A percentile compares a stretch with the other conserved stretches of the same genome.
These are phyloP conservation scores for Volucella inanis DNA, from an alignment of 2,888 invertebrate species.

Conservation along the genomic window DNA sequence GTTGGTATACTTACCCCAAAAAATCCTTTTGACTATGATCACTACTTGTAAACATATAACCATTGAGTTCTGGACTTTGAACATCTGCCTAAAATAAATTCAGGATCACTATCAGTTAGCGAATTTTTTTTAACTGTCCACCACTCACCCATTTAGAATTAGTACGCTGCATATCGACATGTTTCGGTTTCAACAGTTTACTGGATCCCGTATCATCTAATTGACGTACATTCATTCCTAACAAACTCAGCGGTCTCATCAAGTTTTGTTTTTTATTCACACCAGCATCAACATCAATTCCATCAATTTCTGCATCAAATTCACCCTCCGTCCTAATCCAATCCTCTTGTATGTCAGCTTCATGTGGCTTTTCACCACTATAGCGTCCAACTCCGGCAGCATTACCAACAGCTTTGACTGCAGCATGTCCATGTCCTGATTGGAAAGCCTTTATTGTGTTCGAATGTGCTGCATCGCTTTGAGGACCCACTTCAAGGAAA, in stretches of 20 bases:
- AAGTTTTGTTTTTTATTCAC: not conserved
- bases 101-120: not conserved
- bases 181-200: too few relatives aligned
- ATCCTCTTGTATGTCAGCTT: constrained; percentile 56
- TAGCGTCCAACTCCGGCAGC: constrained; percentile 18
- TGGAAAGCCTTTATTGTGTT: constrained; percentile 46
- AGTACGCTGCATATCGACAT: too few relatives aligned
- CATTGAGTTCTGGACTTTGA: not conserved
- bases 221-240: too few relatives aligned
- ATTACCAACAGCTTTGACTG: constrained; percentile 28
- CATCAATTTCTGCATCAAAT: constrained; percentile 36
- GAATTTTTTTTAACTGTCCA: not conserved
- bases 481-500: constrained; percentile 44
- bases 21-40: not conserved
- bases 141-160: constrained; percentile 35
- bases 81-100: constrained; percentile 22
- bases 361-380: constrained; percentile 47
- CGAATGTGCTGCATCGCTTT: constrained; percentile 42
- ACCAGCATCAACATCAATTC: constrained; percentile 34
- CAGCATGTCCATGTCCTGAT: constrained; percentile 52
- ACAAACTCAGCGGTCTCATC: not conserved
- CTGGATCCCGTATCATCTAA: too few relatives aligned
- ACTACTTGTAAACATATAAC: not conserved
- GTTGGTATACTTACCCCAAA: constrained; percentile 1
- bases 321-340: constrained; percentile 44